These are phyloP conservation scores for Pseudomyrmex flavicornis DNA, from an alignment of 1,140 invertebrate genomes.

Conservation along the genomic window DNA sequence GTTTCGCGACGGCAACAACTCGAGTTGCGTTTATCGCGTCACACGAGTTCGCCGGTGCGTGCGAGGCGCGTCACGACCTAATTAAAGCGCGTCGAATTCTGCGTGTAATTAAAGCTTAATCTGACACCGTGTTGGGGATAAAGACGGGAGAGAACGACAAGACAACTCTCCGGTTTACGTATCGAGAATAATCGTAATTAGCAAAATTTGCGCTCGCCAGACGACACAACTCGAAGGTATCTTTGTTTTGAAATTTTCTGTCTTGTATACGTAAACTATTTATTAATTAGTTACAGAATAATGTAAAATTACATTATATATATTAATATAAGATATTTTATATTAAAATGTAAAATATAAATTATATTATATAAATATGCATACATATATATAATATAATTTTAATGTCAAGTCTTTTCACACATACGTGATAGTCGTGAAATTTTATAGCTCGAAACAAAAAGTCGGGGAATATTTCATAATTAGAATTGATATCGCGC, in stretches of 20 bases:
- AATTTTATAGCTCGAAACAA: too few relatives aligned
- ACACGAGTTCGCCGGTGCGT: slow-evolving; percentile 15
- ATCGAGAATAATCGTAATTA: slow-evolving; percentile 61
- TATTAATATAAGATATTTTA: background rate
- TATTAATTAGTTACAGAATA: too few relatives aligned
- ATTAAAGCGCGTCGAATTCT: slow-evolving; percentile 77
- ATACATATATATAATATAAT: too few relatives aligned
- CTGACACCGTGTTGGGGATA: slow-evolving; percentile 55
- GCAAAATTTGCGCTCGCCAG: slow-evolving; percentile 41
- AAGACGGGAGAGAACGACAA: slow-evolving; percentile 1
- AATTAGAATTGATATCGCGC: too few relatives aligned
- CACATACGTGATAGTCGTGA: background rate
- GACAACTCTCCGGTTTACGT: slow-evolving; percentile 15
- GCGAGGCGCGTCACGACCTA: slow-evolving; percentile 57
- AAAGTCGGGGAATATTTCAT: too few relatives aligned
- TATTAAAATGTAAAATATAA: too few relatives aligned
- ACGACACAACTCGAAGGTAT: background rate
- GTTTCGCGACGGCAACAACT: slow-evolving; percentile 26
- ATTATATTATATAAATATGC: too few relatives aligned
- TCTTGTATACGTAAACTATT: too few relatives aligned
- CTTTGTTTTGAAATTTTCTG: slow-evolving; percentile 4
- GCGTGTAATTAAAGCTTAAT: slow-evolving; percentile 75
- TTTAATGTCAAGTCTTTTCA: slow-evolving; percentile 2
- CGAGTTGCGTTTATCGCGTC: background rate
- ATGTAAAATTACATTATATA: too few relatives aligned